phyloP scores from a whole-genome alignment of 23 tunicate species.

The Aplidium turbinatum region DNA sequence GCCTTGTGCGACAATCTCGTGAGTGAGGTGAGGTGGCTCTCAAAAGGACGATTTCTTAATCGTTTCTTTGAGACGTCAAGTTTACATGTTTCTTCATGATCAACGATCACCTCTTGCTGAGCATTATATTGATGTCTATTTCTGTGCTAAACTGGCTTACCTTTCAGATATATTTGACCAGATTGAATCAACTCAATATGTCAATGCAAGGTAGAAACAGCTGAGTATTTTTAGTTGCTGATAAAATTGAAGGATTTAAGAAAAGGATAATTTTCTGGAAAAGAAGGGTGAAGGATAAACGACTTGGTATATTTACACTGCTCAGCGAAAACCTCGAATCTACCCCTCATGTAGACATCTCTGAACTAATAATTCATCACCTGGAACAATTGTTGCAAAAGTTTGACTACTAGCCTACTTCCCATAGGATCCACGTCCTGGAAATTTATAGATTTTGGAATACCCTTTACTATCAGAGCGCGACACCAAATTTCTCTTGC shows the following conservation, averaged over 20 bases:
- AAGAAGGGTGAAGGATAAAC: slow-evolving; percentile 49
- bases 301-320: slow-evolving; percentile 24
- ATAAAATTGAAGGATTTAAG: slow-evolving; percentile 31
- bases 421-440: slow-evolving; percentile 39
- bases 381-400: slow-evolving; percentile 40
- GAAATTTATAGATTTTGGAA: slow-evolving; percentile 46
- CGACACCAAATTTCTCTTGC: slow-evolving; percentile 15
- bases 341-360: slow-evolving; percentile 50
- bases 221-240: slow-evolving; percentile 25
- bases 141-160: slow-evolving; percentile 55
- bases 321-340: slow-evolving; percentile 31
- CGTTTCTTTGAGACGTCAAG: slow-evolving; percentile 56
- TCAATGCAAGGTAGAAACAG: slow-evolving; percentile 46
- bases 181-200: slow-evolving; percentile 39
- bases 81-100: slow-evolving; percentile 52
- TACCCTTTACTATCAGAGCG: slow-evolving; percentile 17
- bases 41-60: slow-evolving; percentile 40
- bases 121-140: slow-evolving; percentile 29
- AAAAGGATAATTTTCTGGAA: slow-evolving; percentile 40
- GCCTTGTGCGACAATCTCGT: slow-evolving; percentile 27
- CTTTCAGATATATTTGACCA: slow-evolving; percentile 46
- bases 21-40: slow-evolving; percentile 39
- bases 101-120: slow-evolving; percentile 43
- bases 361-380: slow-evolving; percentile 30
- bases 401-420: slow-evolving; percentile 25